Conservation (phyloP, 2,797 vertebrate genomes). For the Oreochromis mossambicus region DNA sequence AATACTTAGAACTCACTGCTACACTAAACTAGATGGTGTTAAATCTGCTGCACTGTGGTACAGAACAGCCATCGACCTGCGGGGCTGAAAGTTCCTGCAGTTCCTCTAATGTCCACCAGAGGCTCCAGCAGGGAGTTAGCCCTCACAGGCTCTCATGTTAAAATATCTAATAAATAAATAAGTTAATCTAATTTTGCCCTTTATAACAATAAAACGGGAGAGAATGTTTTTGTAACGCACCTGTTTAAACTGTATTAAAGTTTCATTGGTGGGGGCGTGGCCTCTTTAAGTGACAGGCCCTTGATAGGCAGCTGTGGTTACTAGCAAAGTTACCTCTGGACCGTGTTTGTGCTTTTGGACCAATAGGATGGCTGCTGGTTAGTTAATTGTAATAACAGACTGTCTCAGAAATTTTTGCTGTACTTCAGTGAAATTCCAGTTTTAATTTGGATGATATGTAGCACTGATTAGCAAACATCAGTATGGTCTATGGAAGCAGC, state of each 20-base stretch:
- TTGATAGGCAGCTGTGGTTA: background rate
- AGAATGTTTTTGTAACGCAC: background rate
- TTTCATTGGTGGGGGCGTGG: background rate
- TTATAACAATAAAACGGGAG: fast-evolving
- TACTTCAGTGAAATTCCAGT: background rate
- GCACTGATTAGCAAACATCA: fast-evolving
- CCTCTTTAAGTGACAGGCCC: fast-evolving
- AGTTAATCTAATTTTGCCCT: background rate
- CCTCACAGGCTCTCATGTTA: background rate
- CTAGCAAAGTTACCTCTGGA: background rate
- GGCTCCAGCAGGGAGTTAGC: background rate
- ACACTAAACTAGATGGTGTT: background rate
- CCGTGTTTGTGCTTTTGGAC: background rate
- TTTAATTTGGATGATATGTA: background rate
- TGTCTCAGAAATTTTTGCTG: fast-evolving
- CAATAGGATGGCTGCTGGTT: background rate
- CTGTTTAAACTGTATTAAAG: fast-evolving
- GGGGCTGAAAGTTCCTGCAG: background rate
- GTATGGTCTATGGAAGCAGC: fast-evolving
- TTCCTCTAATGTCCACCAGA: fast-evolving
- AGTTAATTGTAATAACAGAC: background rate
- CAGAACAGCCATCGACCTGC: background rate
- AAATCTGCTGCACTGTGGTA: background rate
- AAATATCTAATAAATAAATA: background rate
- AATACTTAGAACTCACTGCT: fast-evolving